phyloP scores from a whole-genome alignment of 2,113 vertebrate species.

The Chrysemys picta region DNA sequence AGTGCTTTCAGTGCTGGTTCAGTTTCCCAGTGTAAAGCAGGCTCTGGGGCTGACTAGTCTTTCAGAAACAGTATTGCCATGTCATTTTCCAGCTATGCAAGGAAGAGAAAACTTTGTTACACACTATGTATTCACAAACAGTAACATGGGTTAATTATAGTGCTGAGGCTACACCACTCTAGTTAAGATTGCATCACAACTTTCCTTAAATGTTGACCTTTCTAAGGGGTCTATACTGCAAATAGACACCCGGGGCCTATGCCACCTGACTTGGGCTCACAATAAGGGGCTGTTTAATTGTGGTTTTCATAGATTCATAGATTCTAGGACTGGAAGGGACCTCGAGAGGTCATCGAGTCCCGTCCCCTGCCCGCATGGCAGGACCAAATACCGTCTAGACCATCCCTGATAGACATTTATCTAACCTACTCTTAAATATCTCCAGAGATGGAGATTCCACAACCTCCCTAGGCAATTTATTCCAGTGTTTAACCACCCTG shows the following conservation, averaged over 20 bases:
- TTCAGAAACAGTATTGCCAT: background rate
- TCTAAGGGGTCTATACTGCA: background rate
- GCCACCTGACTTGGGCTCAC: background rate
- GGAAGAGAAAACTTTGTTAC: constrained; percentile 25
- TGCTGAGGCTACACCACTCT: background rate
- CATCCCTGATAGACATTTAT: too few species aligned
- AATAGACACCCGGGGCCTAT: background rate
- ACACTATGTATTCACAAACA: background rate
- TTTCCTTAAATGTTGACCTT: background rate
- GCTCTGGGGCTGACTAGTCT: background rate
- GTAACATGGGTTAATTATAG: background rate
- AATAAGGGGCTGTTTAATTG: background rate
- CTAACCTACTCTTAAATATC: too few species aligned
- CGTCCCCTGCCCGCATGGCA: too few species aligned
- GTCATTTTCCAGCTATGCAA: background rate
- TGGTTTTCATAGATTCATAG: too few species aligned
- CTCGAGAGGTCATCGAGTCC: too few species aligned
- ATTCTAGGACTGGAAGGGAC: too few species aligned
- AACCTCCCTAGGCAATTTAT: too few species aligned
- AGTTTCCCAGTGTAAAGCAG: background rate
- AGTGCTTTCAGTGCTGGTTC: background rate
- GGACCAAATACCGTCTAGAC: too few species aligned
- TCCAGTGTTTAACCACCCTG: too few species aligned
- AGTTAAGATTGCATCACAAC: background rate
- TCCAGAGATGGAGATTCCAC: too few species aligned